Evolutionary conservation across 2,113 vertebrate genomes (phyloP).

Genomic region (Megaptera novaeangliae): DNA sequence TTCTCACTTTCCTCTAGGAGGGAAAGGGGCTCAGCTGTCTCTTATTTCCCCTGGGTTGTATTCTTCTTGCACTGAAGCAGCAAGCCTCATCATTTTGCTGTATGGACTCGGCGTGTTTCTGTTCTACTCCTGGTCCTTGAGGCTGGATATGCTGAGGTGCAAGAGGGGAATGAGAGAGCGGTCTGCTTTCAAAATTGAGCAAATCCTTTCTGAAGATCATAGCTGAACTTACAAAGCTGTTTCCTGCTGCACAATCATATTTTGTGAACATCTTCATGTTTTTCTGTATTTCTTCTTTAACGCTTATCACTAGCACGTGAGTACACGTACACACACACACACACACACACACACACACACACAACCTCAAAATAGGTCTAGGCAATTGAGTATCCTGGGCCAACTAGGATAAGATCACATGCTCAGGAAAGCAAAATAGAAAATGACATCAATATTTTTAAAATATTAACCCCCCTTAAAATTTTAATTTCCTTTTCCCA

Average conservation of each 20-base stretch:
- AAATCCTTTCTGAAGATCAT: neutral
- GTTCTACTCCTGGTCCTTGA: neutral
- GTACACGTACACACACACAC: neutral
- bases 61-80: neutral
- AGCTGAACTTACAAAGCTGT: neutral
- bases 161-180: neutral
- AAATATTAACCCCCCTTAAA: conserved; percentile 49
- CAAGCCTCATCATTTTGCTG: neutral
- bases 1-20: neutral
- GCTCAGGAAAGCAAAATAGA: neutral
- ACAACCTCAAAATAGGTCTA: neutral
- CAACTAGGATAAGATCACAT: neutral
- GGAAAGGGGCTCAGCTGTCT: neutral
- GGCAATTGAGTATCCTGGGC: neutral
- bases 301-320: neutral
- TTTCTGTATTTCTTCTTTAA: neutral
- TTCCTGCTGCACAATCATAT: neutral
- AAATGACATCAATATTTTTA: conserved; percentile 47
- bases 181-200: neutral
- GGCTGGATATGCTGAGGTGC: neutral
- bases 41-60: neutral
- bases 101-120: neutral
- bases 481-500: conserved; percentile 27
- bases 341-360: neutral
- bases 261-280: neutral